These are phyloP conservation scores for Neodiprion virginianus DNA, from an alignment of 1,140 invertebrate genomes.

Conservation along the genomic window DNA sequence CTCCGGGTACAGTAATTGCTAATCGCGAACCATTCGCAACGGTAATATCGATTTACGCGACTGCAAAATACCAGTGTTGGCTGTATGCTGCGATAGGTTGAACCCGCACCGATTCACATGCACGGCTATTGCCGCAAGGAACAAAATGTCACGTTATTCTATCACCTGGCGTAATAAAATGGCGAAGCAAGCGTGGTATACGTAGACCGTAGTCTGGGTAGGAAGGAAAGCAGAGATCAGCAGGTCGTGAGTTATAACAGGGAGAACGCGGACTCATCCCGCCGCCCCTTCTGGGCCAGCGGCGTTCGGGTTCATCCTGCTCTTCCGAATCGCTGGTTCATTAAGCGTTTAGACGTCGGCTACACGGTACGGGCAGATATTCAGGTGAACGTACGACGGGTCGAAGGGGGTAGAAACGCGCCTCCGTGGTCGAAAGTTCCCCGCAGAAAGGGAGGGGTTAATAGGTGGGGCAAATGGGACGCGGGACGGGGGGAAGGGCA, in stretches of 20 bases:
- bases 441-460: background rate
- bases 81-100: too few relatives aligned
- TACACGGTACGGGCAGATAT: background rate
- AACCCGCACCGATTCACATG: too few relatives aligned
- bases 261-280: background rate
- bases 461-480: constrained; percentile 1
- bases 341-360: background rate
- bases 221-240: background rate
- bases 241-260: background rate
- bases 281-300: background rate
- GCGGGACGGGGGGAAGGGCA: background rate
- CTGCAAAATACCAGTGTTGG: too few relatives aligned
- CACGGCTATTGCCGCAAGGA: too few relatives aligned
- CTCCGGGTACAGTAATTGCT: too few relatives aligned
- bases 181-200: too few relatives aligned
- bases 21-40: too few relatives aligned
- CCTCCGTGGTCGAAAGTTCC: background rate
- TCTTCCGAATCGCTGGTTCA: constrained; percentile 8
- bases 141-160: too few relatives aligned
- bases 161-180: too few relatives aligned
- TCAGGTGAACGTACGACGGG: background rate
- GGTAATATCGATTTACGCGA: too few relatives aligned
- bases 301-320: background rate
- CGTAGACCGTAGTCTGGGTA: too few relatives aligned
- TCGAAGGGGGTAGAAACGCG: background rate